These are phyloP conservation scores for Bubo scandiacus DNA, from an alignment of 2,113 vertebrate genomes.

Conservation along the genomic window DNA sequence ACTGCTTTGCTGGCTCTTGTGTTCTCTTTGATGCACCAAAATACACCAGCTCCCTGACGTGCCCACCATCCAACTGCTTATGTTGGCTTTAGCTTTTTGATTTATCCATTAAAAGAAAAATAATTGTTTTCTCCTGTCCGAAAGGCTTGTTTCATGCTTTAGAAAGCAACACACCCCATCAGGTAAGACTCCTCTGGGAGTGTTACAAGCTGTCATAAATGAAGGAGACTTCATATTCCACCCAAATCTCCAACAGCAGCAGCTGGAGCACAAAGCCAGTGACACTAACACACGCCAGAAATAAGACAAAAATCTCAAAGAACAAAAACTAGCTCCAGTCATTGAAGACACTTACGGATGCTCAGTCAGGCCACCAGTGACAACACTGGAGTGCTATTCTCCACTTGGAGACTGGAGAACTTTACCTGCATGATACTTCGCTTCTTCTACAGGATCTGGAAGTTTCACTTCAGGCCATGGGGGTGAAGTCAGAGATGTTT, in stretches of 20 bases:
- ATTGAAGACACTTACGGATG: not conserved
- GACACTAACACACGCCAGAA: accelerated
- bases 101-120: not conserved
- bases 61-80: conserved; percentile 13
- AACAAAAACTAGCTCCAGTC: not conserved
- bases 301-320: accelerated
- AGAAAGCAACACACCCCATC: not conserved
- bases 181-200: not conserved
- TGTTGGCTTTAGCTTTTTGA: not conserved
- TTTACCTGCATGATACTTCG: conserved; percentile 74
- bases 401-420: not conserved
- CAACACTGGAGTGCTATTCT: not conserved
- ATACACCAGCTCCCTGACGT: not conserved
- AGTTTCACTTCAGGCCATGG: conserved; percentile 79
- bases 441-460: conserved; percentile 73
- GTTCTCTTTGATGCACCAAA: not conserved
- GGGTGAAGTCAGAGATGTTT: conserved; percentile 80
- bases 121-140: not conserved
- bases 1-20: not conserved
- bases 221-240: not conserved
- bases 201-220: not conserved
- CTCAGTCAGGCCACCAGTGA: not conserved
- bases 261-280: not conserved
- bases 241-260: not conserved
- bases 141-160: not conserved